These are phyloP conservation scores for Cataglyphis altisquamis DNA, from an alignment of 2,888 invertebrate species.

Conservation along the genomic window DNA sequence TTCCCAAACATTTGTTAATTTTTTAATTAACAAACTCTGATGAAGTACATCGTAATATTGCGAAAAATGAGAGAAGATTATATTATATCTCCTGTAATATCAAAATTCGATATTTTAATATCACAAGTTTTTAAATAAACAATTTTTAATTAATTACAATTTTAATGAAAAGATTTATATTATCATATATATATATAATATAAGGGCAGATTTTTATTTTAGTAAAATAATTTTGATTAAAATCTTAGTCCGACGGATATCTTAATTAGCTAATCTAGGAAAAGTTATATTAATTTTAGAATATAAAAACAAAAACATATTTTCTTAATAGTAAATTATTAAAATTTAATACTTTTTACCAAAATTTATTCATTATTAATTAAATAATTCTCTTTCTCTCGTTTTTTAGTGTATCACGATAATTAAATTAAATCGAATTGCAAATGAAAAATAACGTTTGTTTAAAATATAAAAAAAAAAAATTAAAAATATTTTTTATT, in stretches of 20 bases:
- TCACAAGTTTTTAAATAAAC: neutral
- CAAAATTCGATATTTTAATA: conserved; percentile 1
- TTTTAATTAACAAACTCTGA: conserved; percentile 35
- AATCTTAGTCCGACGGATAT: neutral
- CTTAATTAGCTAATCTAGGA: neutral
- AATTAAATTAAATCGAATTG: neutral
- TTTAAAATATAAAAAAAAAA: neutral
- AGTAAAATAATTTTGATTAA: neutral
- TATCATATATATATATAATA: neutral
- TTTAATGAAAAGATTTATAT: conserved; percentile 14
- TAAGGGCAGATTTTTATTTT: neutral
- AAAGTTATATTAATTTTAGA: conserved; percentile 19
- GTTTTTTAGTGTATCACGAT: too few relatives aligned
- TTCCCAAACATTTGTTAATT: conserved; percentile 5
- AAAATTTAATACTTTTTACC: neutral
- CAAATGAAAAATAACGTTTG: neutral
- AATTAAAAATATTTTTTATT: neutral
- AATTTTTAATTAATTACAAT: neutral
- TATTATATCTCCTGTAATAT: neutral
- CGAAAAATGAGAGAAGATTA: neutral
- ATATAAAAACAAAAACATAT: neutral
- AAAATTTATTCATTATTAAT: neutral
- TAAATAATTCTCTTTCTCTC: neutral
- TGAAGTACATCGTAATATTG: neutral
- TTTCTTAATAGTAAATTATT: conserved; percentile 8